Percentiles rank a stretch among this genome's conserved stretches.
These are phyloP conservation scores for Himalopsyche anomala DNA, from an alignment of 2,888 invertebrate genomes.

Conservation along the genomic window DNA sequence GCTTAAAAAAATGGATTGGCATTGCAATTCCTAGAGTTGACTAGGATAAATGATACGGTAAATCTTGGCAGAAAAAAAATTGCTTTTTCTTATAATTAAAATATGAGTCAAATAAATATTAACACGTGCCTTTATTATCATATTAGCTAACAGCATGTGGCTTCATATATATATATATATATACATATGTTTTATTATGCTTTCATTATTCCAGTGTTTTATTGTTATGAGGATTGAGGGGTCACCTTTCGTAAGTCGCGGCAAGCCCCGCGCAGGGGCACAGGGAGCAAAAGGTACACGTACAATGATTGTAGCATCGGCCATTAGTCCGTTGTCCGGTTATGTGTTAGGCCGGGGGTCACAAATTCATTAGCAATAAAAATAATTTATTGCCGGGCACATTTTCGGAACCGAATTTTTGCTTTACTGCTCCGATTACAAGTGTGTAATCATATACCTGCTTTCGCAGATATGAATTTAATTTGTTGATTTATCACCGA, in stretches of 20 bases:
- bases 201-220: conserved; percentile 27
- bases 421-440: conserved; percentile 41
- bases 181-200: too few relatives aligned
- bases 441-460: conserved; percentile 38
- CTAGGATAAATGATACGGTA: too few relatives aligned
- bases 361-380: conserved; percentile 59
- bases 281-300: conserved; percentile 41
- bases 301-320: conserved; percentile 43
- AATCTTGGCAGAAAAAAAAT: too few relatives aligned
- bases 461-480: conserved; percentile 38
- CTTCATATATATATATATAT: too few relatives aligned
- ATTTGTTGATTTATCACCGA: conserved; percentile 22
- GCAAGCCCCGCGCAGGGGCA: not conserved
- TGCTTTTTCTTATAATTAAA: too few relatives aligned
- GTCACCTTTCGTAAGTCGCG: conserved; percentile 16
- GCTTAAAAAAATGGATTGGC: too few relatives aligned
- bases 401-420: conserved; percentile 38
- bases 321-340: conserved; percentile 40
- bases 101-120: too few relatives aligned
- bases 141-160: too few relatives aligned
- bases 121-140: too few relatives aligned
- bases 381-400: conserved; percentile 56
- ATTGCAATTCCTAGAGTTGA: too few relatives aligned
- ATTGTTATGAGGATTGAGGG: conserved; percentile 21
- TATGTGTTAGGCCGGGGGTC: conserved; percentile 50